Evolutionary conservation across 2,113 vertebrate genomes (phyloP).

Genomic region (Tupaia chinensis): DNA sequence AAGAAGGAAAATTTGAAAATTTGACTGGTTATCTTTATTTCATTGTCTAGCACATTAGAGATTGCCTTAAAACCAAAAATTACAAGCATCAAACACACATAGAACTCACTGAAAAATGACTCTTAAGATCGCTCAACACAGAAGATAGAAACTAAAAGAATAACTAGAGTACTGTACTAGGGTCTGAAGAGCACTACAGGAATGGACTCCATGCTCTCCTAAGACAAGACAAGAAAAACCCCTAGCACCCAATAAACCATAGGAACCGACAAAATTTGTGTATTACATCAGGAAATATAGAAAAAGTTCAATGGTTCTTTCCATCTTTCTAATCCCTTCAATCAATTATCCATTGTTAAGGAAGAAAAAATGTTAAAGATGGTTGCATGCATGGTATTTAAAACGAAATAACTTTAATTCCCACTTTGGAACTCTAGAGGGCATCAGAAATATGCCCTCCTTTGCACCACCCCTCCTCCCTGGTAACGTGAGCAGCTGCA

Average conservation of each 20-base stretch:
- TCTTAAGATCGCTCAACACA: not conserved
- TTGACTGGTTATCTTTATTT: not conserved
- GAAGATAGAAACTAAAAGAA: not conserved
- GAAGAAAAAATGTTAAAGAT: conserved; percentile 60
- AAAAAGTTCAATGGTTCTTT: not conserved
- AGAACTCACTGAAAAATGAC: not conserved
- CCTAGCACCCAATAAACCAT: not conserved
- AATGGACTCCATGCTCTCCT: not conserved
- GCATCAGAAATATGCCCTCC: conserved; percentile 88
- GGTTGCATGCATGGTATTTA: conserved; percentile 52
- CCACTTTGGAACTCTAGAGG: conserved; percentile 87
- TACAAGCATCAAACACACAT: not conserved
- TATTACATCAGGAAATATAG: not conserved
- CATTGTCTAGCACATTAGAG: not conserved
- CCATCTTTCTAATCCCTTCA: not conserved
- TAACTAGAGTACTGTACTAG: not conserved
- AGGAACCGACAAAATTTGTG: not conserved
- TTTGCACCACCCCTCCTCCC: conserved; percentile 74
- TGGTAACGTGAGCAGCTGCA: conserved; percentile 84
- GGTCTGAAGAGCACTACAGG: not conserved
- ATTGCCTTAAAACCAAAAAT: conserved; percentile 30
- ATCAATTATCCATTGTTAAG: conserved; percentile 30
- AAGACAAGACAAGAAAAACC: conserved; percentile 13
- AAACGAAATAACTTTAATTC: conserved; percentile 49
- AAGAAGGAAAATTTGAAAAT: not conserved